Evolutionary conservation across 2,797 vertebrate species (phyloP).

Genomic region (Stomatorhinus walkeri): DNA sequence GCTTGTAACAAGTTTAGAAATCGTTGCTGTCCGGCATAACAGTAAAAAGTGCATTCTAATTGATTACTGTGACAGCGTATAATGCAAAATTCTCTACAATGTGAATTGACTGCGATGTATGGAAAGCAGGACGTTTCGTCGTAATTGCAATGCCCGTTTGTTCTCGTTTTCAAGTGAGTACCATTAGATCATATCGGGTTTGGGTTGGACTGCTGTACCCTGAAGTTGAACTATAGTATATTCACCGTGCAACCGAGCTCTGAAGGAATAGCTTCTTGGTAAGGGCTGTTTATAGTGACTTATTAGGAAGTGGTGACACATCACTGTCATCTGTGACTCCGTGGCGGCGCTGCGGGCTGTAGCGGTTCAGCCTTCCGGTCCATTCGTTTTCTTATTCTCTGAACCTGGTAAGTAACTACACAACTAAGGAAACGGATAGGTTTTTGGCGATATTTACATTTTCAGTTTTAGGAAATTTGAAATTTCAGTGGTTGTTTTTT

Average conservation of each 20-base stretch:
- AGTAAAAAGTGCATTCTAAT: not conserved
- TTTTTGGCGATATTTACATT: not conserved
- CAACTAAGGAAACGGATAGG: not conserved
- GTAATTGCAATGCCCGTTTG: not conserved
- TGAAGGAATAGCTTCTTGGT: not conserved
- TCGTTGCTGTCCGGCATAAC: not conserved
- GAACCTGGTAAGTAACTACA: not conserved
- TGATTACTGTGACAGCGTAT: not conserved
- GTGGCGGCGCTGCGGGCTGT: not conserved
- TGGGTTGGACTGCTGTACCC: not conserved
- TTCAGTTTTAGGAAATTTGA: not conserved
- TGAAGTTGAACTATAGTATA: not conserved
- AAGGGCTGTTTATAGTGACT: not conserved
- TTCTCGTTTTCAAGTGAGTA: not conserved
- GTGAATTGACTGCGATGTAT: not conserved
- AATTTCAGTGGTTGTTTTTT: not conserved
- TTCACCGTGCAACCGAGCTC: not conserved
- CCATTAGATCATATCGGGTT: not conserved
- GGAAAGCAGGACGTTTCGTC: not conserved
- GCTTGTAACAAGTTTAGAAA: not conserved
- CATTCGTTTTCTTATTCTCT: not conserved
- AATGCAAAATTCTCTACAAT: not conserved
- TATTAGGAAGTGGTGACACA: not conserved
- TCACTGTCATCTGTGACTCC: not conserved
- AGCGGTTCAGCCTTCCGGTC: not conserved